Evolutionary conservation across 1,140 invertebrate genomes (phyloP).

Genomic region (Hylaeus anthracinus): DNA sequence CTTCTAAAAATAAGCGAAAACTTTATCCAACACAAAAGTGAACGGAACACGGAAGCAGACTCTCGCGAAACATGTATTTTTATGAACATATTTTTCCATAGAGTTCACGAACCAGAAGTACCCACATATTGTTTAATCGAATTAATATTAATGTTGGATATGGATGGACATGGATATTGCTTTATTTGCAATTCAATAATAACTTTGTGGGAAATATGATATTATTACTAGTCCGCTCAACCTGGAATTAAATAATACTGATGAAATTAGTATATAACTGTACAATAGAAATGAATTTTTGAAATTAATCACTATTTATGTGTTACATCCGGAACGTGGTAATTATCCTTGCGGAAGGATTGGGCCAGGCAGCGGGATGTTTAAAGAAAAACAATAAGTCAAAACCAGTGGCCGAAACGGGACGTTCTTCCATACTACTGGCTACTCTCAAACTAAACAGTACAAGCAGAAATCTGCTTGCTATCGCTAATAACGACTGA

Average conservation of each 20-base stretch:
- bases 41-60: too few species aligned
- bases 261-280: background rate
- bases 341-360: conserved; percentile 14
- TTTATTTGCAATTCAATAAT: conserved; percentile 9
- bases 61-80: too few species aligned
- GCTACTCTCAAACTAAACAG: conserved; percentile 5
- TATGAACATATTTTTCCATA: too few species aligned
- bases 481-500: background rate
- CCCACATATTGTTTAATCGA: background rate
- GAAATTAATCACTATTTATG: background rate
- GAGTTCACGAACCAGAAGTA: too few species aligned
- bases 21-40: too few species aligned
- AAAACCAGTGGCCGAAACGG: conserved; percentile 38
- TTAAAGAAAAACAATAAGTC: conserved; percentile 29
- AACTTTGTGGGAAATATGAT: background rate
- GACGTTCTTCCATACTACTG: conserved; percentile 24
- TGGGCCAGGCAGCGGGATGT: background rate
- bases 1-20: too few species aligned
- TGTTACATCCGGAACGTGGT: background rate
- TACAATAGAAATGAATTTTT: background rate
- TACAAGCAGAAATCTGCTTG: background rate
- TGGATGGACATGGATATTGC: too few species aligned
- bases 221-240: background rate
- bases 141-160: background rate
- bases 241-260: background rate